Evolutionary conservation across 30 jellyfish, hydroid and myxozoan genomes (phyloP).

Genomic region (Hydractinia symbiolongicarpus): DNA sequence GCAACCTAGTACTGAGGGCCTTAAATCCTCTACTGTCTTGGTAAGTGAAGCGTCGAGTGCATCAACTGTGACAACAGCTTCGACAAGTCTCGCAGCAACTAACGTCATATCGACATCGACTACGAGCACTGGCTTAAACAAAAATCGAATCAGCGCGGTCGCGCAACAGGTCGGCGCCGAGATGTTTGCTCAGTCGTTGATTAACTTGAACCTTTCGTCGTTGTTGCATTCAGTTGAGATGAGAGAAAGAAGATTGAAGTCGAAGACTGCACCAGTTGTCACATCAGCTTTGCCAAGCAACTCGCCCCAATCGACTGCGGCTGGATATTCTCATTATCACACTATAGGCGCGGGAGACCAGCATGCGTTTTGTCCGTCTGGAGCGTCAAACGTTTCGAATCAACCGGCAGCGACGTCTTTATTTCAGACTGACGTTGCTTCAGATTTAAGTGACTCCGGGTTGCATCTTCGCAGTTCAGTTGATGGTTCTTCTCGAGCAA

Average conservation of each 20-base stretch:
- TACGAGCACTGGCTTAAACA: neutral
- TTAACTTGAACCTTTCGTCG: conserved; percentile 10
- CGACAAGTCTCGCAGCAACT: conserved; percentile 1
- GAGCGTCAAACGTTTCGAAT: too few species aligned
- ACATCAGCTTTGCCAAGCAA: neutral
- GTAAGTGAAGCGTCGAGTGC: conserved; percentile 17
- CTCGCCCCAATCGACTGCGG: neutral
- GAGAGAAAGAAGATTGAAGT: conserved; percentile 22
- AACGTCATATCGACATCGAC: neutral
- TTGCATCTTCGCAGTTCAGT: too few species aligned
- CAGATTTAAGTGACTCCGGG: too few species aligned
- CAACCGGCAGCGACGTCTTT: too few species aligned
- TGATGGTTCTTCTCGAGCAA: too few species aligned
- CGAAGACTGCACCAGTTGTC: neutral
- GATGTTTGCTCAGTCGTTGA: conserved; percentile 12
- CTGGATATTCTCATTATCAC: neutral
- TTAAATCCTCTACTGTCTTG: neutral
- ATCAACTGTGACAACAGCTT: conserved; percentile 1
- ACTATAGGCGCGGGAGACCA: neutral
- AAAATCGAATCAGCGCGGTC: too few species aligned
- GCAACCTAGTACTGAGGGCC: neutral
- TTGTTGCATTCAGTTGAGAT: conserved; percentile 17
- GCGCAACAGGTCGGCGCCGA: neutral
- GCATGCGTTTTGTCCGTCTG: conserved; percentile 1
- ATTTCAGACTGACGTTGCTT: too few species aligned